Evolutionary conservation across 2,888 invertebrate species (phyloP).

Genomic region (Eurois occulta): DNA sequence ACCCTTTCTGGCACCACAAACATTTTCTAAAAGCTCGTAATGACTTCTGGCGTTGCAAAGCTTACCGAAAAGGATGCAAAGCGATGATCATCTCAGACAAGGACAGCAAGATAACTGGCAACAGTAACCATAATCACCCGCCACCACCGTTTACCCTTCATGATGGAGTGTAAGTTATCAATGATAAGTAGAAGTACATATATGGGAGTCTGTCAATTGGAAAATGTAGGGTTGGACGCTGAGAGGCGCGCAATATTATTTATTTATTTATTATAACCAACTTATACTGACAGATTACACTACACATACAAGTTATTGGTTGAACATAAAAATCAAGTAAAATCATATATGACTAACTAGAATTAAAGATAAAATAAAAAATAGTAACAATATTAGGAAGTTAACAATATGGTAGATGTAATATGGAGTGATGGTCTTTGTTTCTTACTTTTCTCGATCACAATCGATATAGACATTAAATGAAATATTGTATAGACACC

Average conservation of each 20-base stretch:
- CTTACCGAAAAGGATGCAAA: conserved; percentile 26
- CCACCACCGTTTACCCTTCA: neutral
- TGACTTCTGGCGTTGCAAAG: conserved; percentile 38
- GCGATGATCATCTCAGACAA: conserved; percentile 29
- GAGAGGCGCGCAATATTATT: neutral
- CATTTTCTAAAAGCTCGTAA: conserved; percentile 7
- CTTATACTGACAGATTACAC: no score
- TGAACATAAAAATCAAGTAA: no score
- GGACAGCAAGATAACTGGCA: conserved; percentile 20
- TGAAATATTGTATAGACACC: no score
- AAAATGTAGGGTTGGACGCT: neutral
- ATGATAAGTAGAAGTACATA: neutral
- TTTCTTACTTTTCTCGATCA: no score
- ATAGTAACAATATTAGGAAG: no score
- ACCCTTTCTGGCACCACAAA: conserved; percentile 5
- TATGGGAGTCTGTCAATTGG: neutral
- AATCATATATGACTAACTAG: no score
- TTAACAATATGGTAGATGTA: no score
- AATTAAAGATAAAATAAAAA: no score
- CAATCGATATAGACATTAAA: no score
- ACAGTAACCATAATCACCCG: conserved; percentile 13
- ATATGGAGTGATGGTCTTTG: no score
- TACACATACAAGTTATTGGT: no score
- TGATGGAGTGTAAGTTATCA: conserved; percentile 9
- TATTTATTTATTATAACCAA: no score